Base-by-base conservation (phyloP, 2,888 invertebrate genomes). In the Cantharis rustica region DNA sequence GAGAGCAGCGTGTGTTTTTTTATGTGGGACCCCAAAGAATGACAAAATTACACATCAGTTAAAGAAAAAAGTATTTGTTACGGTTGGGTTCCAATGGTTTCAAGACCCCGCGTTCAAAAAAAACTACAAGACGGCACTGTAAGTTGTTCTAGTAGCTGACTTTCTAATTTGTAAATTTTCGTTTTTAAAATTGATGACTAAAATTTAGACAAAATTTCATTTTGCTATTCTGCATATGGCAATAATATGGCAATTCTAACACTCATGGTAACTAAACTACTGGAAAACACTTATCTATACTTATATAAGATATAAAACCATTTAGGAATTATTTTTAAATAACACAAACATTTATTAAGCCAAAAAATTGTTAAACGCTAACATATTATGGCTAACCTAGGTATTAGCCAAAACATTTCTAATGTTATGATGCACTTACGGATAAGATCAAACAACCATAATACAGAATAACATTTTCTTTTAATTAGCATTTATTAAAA, bases 191-290 rank as follows among this genome's bases (percentile, higher is more conserved):
- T 27, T 71, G 63, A 47, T 62, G 23, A 31, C 61, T 69, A 72
- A 68, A 71, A 72, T 72, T 76, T 76, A 69, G 68, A 74, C 26
- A 27, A 77, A 66, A 71, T 72, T 74, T 73, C 64, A 77, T 75
- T 83, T 66, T 66, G 81, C 81, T 82, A 82, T 83, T 82, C 81
- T 81, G 81, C 82, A 83, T 85, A 85, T 85, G 85, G 85, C 85
- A 85, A 85, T 82, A 84, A 82, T 83, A 85, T 85, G 85, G 84
- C 84, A 81, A 81, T 76, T 80, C 79, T 77, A 77, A 79, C 74
- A 74, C 71, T 74, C 76, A 80, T 75, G 78, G 78, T 79, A 82
- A 82, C 81, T 82, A 82, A 82, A 82, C 81, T 82, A 82, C 81
- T 76, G 79, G 79, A 81, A 80, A 81, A 82, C 82, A 82, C 80